phyloP scores from a whole-genome alignment of 2,113 vertebrate genomes.

The Thunnus thynnus region DNA sequence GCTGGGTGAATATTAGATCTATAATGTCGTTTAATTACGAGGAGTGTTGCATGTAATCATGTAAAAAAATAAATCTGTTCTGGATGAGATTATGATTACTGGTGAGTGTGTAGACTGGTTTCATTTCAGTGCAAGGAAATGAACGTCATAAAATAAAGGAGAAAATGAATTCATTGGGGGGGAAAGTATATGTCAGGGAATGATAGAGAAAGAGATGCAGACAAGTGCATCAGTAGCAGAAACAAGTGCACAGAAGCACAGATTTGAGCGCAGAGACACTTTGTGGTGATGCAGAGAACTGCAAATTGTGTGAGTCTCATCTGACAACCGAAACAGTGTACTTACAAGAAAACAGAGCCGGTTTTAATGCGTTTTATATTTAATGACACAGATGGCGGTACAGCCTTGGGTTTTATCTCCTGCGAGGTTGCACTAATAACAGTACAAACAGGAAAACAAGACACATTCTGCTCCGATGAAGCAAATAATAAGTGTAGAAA shows the following conservation, averaged over 20 bases:
- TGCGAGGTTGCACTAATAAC: not conserved
- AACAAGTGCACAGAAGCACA: slow-evolving; percentile 36
- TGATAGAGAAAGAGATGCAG: not conserved
- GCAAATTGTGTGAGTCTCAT: slow-evolving; percentile 22
- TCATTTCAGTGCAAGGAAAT: slow-evolving; percentile 12
- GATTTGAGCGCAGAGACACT: slow-evolving; percentile 75
- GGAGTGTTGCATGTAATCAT: not conserved
- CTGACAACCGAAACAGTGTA: not conserved
- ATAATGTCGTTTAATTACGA: no score
- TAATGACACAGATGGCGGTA: slow-evolving; percentile 36
- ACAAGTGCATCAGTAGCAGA: not conserved
- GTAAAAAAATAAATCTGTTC: slow-evolving; percentile 9
- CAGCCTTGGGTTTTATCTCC: slow-evolving; percentile 19
- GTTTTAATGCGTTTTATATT: slow-evolving; percentile 5
- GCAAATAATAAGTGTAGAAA: not conserved
- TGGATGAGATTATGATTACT: not conserved
- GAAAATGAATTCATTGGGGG: not conserved
- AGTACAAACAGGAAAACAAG: not conserved
- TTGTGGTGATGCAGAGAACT: slow-evolving; percentile 70
- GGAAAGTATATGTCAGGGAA: not conserved
- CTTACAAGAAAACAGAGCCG: not conserved
- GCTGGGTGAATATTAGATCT: no score
- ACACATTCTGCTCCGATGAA: not conserved
- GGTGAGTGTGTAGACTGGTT: not conserved
- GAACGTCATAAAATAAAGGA: not conserved